A percentile compares a stretch with the other conserved stretches of the same genome.
These are phyloP conservation scores for Reinhardtius hippoglossoides DNA, from an alignment of 2,113 vertebrate species.

Conservation along the genomic window DNA sequence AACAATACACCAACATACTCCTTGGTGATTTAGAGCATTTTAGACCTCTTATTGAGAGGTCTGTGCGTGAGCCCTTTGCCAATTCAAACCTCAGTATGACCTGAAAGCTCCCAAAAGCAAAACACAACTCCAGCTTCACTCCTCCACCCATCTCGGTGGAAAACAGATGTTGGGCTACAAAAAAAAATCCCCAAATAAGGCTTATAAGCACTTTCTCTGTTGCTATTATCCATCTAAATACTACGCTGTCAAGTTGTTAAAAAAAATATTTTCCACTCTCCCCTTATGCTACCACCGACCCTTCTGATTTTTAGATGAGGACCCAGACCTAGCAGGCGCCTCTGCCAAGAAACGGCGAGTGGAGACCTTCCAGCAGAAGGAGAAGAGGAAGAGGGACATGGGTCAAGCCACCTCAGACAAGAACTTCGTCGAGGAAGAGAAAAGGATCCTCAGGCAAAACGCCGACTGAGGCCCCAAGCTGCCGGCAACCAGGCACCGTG, in stretches of 20 bases:
- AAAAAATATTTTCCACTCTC: conserved; percentile 11
- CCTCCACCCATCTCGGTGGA: no score
- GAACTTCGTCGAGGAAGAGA: conserved; percentile 87
- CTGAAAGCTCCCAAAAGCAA: no score
- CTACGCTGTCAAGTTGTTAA: background rate
- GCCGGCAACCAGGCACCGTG: background rate
- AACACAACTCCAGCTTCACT: no score
- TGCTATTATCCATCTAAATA: background rate
- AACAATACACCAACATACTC: no score
- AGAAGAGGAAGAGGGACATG: conserved; percentile 87
- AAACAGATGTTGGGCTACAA: background rate
- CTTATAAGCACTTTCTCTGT: background rate
- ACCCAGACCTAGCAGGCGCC: conserved; percentile 75
- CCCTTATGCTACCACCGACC: no score
- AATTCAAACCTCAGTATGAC: no score
- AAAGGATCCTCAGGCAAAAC: conserved; percentile 84
- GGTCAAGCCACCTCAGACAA: conserved; percentile 86
- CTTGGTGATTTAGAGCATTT: no score
- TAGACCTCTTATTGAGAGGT: no score
- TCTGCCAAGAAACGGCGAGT: conserved; percentile 89
- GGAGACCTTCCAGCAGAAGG: conserved; percentile 89
- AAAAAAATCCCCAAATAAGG: background rate
- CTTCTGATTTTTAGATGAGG: conserved; percentile 83
- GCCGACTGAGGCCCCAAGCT: conserved; percentile 59
- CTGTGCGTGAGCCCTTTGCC: no score